phyloP scores from a whole-genome alignment of 1,140 invertebrate genomes.

The Drosophila orosa region DNA sequence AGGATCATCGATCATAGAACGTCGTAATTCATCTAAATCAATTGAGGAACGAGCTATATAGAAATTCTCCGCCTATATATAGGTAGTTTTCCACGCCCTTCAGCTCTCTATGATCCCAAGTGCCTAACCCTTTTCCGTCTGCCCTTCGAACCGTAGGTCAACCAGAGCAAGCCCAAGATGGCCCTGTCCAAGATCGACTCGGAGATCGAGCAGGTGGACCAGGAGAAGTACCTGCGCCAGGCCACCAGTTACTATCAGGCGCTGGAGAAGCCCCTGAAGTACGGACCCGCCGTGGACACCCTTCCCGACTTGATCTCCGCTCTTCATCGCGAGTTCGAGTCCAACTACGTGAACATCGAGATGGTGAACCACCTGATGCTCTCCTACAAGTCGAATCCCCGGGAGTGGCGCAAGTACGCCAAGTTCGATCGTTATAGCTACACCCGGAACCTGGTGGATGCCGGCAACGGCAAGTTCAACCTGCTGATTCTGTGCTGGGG shows the following conservation, averaged over 20 bases:
- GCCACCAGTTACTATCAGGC: conserved; percentile 77
- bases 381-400: conserved; percentile 93
- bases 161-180: conserved; percentile 76
- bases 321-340: conserved; percentile 90
- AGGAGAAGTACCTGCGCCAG: conserved; percentile 80
- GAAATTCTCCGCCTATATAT: conserved; percentile 2
- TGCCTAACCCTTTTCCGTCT: not conserved
- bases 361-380: conserved; percentile 93
- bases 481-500: conserved; percentile 99
- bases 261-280: conserved; percentile 81
- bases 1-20: conserved; percentile 41
- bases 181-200: conserved; percentile 75
- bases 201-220: conserved; percentile 68
- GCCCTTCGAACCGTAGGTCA: conserved; percentile 51
- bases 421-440: conserved; percentile 98
- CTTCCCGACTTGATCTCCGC: conserved; percentile 91
- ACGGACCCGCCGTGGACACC: conserved; percentile 81
- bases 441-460: conserved; percentile 96
- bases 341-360: conserved; percentile 94
- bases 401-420: conserved; percentile 97
- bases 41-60: conserved; percentile 50
- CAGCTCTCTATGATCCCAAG: conserved; percentile 11
- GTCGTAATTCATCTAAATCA: conserved; percentile 75
- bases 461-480: conserved; percentile 98
- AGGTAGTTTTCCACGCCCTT: conserved; percentile 59